Conservation (phyloP, 2,888 invertebrate genomes). For the Papilio demoleus region DNA sequence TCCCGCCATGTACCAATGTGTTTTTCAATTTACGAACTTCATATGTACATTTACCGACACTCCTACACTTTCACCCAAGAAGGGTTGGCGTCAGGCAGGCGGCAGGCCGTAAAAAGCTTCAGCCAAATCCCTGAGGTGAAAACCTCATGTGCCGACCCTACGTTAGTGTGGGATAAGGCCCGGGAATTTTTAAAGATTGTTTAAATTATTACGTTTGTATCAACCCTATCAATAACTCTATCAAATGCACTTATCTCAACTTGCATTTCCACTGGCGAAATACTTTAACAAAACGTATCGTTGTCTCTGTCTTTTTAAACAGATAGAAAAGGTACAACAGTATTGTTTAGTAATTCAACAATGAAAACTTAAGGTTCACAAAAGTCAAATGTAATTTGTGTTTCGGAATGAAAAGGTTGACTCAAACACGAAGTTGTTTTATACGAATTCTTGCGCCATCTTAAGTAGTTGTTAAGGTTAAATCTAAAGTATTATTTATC, state of each 20-base stretch:
- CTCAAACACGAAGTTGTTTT: neutral
- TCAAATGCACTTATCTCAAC: neutral
- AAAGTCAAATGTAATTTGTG: conserved; percentile 11
- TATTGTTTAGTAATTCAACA: neutral
- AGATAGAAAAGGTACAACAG: neutral
- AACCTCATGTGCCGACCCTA: too few species aligned
- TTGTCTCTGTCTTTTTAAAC: neutral
- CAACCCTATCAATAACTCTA: conserved; percentile 27
- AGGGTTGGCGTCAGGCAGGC: too few species aligned
- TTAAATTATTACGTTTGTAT: neutral
- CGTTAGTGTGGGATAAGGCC: too few species aligned
- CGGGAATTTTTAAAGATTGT: too few species aligned
- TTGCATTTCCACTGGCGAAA: neutral
- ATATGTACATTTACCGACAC: too few species aligned
- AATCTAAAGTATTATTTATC: neutral
- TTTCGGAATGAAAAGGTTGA: conserved; percentile 13
- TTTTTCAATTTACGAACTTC: too few species aligned
- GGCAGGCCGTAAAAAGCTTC: too few species aligned
- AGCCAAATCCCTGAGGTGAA: too few species aligned
- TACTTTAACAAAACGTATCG: neutral
- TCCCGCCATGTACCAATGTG: too few species aligned
- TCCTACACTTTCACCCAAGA: too few species aligned
- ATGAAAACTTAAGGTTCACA: neutral
- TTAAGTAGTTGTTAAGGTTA: neutral
- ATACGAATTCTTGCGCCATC: too few species aligned